Evolutionary conservation across 2,113 vertebrate species (phyloP), one percentile per base, ranked within the genome.

Genomic region (Polyodon spathula): DNA sequence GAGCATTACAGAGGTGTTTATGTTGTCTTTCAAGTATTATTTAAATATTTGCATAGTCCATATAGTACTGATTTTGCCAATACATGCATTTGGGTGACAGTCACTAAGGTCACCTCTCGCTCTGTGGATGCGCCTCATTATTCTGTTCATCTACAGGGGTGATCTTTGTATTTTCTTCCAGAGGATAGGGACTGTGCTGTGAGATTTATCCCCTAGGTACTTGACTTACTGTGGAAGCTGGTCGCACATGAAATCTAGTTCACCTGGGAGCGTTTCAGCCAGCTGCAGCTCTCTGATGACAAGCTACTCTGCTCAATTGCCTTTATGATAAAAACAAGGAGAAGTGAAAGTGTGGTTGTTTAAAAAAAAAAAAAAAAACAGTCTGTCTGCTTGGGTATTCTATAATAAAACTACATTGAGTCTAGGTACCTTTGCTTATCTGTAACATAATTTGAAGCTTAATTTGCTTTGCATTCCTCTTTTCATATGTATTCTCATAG

Each of bases 161-260:
- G 16, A 14, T 53, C 14, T 14, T 14, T 53, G 8, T 12, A 8
- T 46, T 37, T 37, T 27, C 6, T 55, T 55, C 27, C 37, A 55
- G 15, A 3, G 37, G 53, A 55, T 4, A 55, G 3, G 5, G 53
- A 6, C 17, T 53, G 15, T 38, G 37, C 16, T 55, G 6, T 55
- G 16, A 38, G 16, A 27, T 55, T 55, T 55, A 16, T 37, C 27
- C 17, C 7, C 37, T 53, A 68, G 61, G 53, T 72, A 63, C 15
- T 15, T 56, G 37, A 73, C 43, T 64, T 73, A 17, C 52, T 63
- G 5, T 53, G 63, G 42, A 66, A 62, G 6, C 44, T 71, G 14
- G 48, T 71, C 59, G 56, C 40, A 67, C 9, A 42, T 64, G 63
- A 40, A 59, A 38, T 60, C 17, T 58, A 51, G 63, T 64, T 60